phyloP scores from a whole-genome alignment of 1,140 invertebrate species.

The Drosophila asahinai region DNA sequence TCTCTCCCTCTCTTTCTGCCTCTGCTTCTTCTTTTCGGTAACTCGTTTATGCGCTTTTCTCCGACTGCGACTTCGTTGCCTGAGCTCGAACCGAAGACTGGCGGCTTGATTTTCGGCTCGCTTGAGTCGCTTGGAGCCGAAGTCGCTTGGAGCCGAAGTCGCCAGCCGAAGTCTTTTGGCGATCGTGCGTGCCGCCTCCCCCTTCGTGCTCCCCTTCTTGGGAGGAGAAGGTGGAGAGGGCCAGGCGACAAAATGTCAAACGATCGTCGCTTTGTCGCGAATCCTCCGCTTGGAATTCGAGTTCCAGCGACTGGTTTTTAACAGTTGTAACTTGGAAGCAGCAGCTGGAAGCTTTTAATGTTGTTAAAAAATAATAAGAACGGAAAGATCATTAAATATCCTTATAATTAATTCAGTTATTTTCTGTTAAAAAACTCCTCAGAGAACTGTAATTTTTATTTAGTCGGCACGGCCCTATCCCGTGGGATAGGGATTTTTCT shows the following conservation, averaged over 20 bases:
- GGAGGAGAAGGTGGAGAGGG: too few relatives aligned
- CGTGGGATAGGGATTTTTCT: too few relatives aligned
- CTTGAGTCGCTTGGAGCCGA: not conserved
- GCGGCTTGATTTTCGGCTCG: constrained; percentile 33
- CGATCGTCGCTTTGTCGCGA: constrained; percentile 32
- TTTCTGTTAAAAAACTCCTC: too few relatives aligned
- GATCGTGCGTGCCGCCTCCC: constrained; percentile 12
- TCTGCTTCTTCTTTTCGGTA: not conserved
- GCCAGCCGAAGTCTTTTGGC: constrained; percentile 11
- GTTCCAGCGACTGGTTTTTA: constrained; percentile 58
- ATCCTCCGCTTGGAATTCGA: constrained; percentile 54
- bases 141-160: constrained; percentile 2
- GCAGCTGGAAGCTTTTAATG: not conserved
- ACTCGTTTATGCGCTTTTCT: constrained; percentile 12
- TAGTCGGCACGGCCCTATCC: too few relatives aligned
- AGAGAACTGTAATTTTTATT: too few relatives aligned
- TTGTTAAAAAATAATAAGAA: too few relatives aligned
- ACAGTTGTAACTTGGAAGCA: constrained; percentile 20
- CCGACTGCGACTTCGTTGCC: constrained; percentile 50
- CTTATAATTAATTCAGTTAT: too few relatives aligned
- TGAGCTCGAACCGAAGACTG: constrained; percentile 73
- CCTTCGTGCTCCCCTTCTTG: not conserved
- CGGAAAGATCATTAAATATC: too few relatives aligned
- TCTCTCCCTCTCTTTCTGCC: not conserved
- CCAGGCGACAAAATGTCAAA: constrained; percentile 77